phyloP scores from a whole-genome alignment of 2,888 invertebrate species.

The Lobophora halterata region DNA sequence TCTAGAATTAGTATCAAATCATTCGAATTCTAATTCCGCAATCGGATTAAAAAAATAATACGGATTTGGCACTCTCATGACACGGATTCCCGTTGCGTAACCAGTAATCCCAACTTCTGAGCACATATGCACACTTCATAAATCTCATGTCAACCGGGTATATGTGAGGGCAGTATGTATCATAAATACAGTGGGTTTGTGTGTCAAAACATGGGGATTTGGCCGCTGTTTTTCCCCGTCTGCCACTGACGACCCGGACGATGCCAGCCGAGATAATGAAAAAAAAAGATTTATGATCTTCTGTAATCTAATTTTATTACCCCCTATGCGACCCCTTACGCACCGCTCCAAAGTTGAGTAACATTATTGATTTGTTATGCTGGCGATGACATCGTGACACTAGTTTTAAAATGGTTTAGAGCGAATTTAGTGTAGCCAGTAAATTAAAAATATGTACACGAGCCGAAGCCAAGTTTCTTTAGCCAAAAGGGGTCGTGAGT shows the following conservation, averaged over 20 bases:
- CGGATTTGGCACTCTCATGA: conserved; percentile 43
- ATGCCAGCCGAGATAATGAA: conserved; percentile 70
- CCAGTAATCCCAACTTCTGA: conserved; percentile 63
- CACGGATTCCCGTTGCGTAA: conserved; percentile 52
- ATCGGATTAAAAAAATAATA: conserved; percentile 39
- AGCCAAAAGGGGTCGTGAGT: conserved; percentile 65
- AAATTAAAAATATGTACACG: conserved; percentile 39
- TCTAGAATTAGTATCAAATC: conserved; percentile 12
- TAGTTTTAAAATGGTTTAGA: conserved; percentile 16
- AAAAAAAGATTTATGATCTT: conserved; percentile 79
- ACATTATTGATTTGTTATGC: conserved; percentile 52
- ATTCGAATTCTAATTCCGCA: conserved; percentile 26
- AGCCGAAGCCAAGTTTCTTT: conserved; percentile 61
- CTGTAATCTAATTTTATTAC: conserved; percentile 78
- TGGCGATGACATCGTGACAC: conserved; percentile 32
- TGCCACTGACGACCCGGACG: conserved; percentile 48
- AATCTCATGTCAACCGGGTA: conserved; percentile 69
- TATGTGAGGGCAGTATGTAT: conserved; percentile 56
- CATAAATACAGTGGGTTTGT: conserved; percentile 72
- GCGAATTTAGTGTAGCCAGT: conserved; percentile 23
- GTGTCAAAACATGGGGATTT: conserved; percentile 78
- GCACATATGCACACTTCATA: conserved; percentile 76
- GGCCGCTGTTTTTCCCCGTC: conserved; percentile 52
- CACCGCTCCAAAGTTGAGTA: conserved; percentile 48
- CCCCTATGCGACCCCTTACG: conserved; percentile 57